A percentile compares a stretch with the other conserved stretches of the same genome.
Evolutionary conservation across 2,797 vertebrate genomes (phyloP).

Genomic region (Leuciscus waleckii): DNA sequence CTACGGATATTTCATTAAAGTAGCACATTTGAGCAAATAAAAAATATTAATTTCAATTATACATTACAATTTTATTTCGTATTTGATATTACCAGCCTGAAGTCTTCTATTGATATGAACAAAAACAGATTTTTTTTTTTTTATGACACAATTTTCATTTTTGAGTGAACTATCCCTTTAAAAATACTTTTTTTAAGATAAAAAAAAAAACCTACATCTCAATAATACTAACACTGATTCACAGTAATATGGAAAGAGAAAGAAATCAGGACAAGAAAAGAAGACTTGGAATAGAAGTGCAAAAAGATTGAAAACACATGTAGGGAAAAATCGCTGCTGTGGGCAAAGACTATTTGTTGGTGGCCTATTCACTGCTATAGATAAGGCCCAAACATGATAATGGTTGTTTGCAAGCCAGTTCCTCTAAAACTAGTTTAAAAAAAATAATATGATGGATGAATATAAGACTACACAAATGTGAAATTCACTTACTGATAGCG

Average conservation of each 20-base stretch:
- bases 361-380: not conserved
- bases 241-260: constrained; percentile 1
- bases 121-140: too few relatives aligned
- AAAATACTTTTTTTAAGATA: not conserved
- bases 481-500: too few relatives aligned
- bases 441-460: not conserved
- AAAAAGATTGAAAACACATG: constrained; percentile 23
- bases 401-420: not conserved
- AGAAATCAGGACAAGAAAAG: not conserved
- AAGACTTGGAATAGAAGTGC: not conserved
- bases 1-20: not conserved
- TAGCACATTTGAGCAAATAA: not conserved
- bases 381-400: not conserved
- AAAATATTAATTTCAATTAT: not conserved
- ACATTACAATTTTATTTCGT: not conserved
- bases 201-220: not conserved
- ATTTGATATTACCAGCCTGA: not conserved
- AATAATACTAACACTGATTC: not conserved
- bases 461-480: not conserved
- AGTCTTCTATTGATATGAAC: not conserved
- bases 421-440: not conserved
- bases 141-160: too few relatives aligned
- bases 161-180: too few relatives aligned
- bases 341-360: constrained; percentile 17
- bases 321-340: not conserved